A percentile compares a stretch with the other conserved stretches of the same genome.
phyloP scores from a whole-genome alignment of 2,888 invertebrate species.

The Nomada lathburiana region DNA sequence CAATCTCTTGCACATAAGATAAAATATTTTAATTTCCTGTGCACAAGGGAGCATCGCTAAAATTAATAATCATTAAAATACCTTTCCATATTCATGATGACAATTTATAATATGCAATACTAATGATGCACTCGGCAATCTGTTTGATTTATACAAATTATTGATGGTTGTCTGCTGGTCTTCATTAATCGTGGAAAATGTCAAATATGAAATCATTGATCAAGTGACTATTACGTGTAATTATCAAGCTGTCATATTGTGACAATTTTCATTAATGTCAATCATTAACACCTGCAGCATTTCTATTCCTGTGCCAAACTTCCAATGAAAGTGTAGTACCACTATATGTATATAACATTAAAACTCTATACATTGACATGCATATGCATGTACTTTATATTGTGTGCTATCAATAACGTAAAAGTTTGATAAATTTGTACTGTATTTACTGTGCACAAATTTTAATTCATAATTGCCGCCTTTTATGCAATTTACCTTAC shows the following conservation, averaged over 20 bases:
- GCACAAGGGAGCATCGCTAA: no score
- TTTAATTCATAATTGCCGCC: not conserved
- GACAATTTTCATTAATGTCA: not conserved
- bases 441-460: no score
- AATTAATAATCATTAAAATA: no score
- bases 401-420: no score
- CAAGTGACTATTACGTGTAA: not conserved
- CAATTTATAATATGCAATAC: not conserved
- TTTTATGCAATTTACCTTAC: not conserved
- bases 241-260: not conserved
- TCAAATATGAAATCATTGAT: not conserved
- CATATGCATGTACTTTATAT: not conserved
- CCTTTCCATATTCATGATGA: not conserved
- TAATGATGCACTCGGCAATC: not conserved
- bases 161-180: not conserved
- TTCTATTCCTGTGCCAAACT: not conserved
- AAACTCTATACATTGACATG: not conserved
- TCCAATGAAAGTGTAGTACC: not conserved
- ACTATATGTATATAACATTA: not conserved
- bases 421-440: not conserved
- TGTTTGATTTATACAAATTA: not conserved
- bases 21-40: no score
- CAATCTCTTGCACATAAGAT: no score
- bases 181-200: not conserved
- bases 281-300: not conserved